phyloP scores from a whole-genome alignment of 2,113 vertebrate genomes.

The Etheostoma cragini region DNA sequence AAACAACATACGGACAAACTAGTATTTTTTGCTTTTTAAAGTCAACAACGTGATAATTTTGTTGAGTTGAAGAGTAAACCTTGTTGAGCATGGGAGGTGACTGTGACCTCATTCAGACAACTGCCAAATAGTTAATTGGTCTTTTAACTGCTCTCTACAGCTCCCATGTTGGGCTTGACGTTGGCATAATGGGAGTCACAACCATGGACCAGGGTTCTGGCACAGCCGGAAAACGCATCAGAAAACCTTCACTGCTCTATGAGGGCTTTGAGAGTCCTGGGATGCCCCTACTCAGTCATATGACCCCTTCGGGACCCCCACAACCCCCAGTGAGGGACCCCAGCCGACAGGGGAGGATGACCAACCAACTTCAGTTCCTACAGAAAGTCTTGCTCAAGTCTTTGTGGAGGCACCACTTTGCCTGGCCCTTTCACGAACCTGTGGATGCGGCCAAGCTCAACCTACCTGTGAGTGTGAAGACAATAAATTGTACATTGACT shows the following conservation, averaged over 20 bases:
- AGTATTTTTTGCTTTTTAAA: not conserved
- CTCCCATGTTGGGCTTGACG: slow-evolving; percentile 73
- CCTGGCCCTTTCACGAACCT: slow-evolving; percentile 95
- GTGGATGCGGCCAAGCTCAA: slow-evolving; percentile 91
- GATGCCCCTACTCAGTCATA: slow-evolving; percentile 83
- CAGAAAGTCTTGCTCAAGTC: slow-evolving; percentile 94
- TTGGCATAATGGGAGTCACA: slow-evolving; percentile 68
- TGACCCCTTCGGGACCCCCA: slow-evolving; percentile 79
- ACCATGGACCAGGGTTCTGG: slow-evolving; percentile 84
- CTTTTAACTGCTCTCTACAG: slow-evolving; percentile 58
- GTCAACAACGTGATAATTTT: not conserved
- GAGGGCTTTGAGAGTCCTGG: slow-evolving; percentile 94
- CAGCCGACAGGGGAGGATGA: slow-evolving; percentile 88
- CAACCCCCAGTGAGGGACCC: slow-evolving; percentile 88
- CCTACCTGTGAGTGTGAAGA: slow-evolving; percentile 86
- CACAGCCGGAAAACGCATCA: slow-evolving; percentile 90
- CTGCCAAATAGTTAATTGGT: slow-evolving; percentile 23
- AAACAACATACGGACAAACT: not conserved
- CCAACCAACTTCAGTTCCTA: slow-evolving; percentile 94
- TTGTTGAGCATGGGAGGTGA: not conserved
- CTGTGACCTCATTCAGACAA: not conserved
- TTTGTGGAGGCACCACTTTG: slow-evolving; percentile 95
- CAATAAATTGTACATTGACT: not conserved
- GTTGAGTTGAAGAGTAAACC: not conserved
- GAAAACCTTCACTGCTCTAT: slow-evolving; percentile 92